Conservation (phyloP, 2,797 vertebrate species). For the Enteromius anoplus region DNA sequence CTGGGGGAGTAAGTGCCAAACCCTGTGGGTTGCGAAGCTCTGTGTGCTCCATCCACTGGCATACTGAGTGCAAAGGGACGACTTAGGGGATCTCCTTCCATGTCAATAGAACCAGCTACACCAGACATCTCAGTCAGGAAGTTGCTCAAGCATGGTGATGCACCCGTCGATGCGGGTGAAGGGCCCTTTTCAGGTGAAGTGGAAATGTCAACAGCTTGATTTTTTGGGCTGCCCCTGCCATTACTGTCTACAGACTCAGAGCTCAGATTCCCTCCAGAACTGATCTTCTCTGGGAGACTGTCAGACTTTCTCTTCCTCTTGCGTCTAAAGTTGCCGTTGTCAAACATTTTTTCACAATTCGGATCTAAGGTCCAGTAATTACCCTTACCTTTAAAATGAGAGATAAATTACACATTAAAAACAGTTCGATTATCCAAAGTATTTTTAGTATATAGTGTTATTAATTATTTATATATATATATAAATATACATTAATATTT, state of each 20-base stretch:
- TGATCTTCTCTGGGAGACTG: constrained; percentile 64
- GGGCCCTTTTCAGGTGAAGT: constrained; percentile 83
- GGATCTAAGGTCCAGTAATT: constrained; percentile 99
- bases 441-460: neutral
- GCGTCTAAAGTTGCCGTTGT: constrained; percentile 98
- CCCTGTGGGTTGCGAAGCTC: constrained; percentile 80
- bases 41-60: constrained; percentile 81
- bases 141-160: constrained; percentile 85
- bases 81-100: constrained; percentile 77
- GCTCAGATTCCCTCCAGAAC: constrained; percentile 65
- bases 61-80: constrained; percentile 83
- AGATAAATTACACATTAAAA: neutral
- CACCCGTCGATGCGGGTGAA: constrained; percentile 75
- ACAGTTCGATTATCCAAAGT: neutral
- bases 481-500: neutral
- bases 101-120: constrained; percentile 69
- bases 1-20: constrained; percentile 85
- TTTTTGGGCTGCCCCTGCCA: constrained; percentile 81
- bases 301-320: constrained; percentile 98
- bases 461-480: neutral
- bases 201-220: constrained; percentile 76
- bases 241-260: constrained; percentile 76
- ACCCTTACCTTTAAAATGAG: constrained; percentile 85
- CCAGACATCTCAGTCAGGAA: constrained; percentile 93
- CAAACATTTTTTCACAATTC: constrained; percentile 99